A percentile compares a stretch with the other conserved stretches of the same genome.
Conservation (phyloP, 2,888 invertebrate genomes). For the Drosophila anomelani region DNA sequence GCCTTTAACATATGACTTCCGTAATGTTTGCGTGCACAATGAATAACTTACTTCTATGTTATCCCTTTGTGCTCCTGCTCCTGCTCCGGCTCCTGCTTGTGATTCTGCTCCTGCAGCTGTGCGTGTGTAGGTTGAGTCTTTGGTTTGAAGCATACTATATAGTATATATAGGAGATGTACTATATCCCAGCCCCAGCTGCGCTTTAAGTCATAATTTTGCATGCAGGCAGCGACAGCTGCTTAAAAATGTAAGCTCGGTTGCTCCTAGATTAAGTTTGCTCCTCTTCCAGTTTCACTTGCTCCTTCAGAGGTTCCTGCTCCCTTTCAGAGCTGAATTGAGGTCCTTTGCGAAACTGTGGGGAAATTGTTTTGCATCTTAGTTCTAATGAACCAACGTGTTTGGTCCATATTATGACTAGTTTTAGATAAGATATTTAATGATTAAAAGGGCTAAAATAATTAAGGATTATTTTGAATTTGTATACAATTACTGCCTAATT, state of each 20-base stretch:
- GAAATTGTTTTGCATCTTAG: not conserved
- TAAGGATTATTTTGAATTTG: too few species aligned
- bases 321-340: constrained; percentile 6
- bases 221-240: constrained; percentile 78
- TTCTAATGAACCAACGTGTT: not conserved
- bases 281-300: constrained; percentile 7
- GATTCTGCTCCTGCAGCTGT: constrained; percentile 14
- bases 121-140: constrained; percentile 49
- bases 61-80: constrained; percentile 71
- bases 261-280: constrained; percentile 60
- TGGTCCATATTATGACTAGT: not conserved
- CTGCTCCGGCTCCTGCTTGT: constrained; percentile 4
- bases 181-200: constrained; percentile 66
- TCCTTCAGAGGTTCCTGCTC: not conserved
- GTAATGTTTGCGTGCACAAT: constrained; percentile 82
- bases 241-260: constrained; percentile 69
- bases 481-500: too few species aligned
- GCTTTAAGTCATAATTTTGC: constrained; percentile 79
- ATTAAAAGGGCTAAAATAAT: too few species aligned
- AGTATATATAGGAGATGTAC: constrained; percentile 8
- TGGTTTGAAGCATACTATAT: constrained; percentile 4
- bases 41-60: constrained; percentile 80
- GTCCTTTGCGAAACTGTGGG: not conserved
- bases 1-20: constrained; percentile 80
- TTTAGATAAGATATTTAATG: too few species aligned